These are phyloP conservation scores for Eupeodes luniger DNA, from an alignment of 2,888 invertebrate species.

Conservation along the genomic window DNA sequence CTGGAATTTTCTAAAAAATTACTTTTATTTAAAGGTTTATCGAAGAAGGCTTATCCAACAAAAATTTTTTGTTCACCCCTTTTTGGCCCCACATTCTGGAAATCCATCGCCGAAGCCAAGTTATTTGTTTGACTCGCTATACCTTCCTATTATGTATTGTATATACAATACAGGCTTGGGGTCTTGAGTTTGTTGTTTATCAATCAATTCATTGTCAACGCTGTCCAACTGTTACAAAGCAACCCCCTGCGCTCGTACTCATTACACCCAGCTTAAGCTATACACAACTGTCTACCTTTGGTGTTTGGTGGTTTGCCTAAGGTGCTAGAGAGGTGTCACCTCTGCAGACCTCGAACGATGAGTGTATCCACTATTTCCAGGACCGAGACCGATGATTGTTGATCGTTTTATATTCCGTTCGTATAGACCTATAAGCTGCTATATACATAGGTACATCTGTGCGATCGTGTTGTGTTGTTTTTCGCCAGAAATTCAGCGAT, in stretches of 20 bases:
- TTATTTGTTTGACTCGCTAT: slow-evolving; percentile 51
- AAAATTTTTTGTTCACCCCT: slow-evolving; percentile 7
- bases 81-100: slow-evolving; percentile 41
- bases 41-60: too few species aligned
- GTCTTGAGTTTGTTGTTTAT: slow-evolving; percentile 74
- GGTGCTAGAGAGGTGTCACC: slow-evolving; percentile 58
- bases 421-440: background rate
- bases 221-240: slow-evolving; percentile 59
- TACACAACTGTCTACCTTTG: slow-evolving; percentile 28
- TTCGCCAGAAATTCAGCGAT: slow-evolving; percentile 70
- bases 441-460: slow-evolving; percentile 1
- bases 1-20: too few species aligned
- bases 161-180: slow-evolving; percentile 31
- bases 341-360: slow-evolving; percentile 58
- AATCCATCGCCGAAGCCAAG: background rate
- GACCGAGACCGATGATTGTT: slow-evolving; percentile 11
- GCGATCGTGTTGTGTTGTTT: slow-evolving; percentile 61
- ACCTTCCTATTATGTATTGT: background rate
- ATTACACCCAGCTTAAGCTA: slow-evolving; percentile 22
- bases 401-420: slow-evolving; percentile 13
- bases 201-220: slow-evolving; percentile 75
- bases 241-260: slow-evolving; percentile 43
- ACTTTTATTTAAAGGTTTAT: too few species aligned
- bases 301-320: slow-evolving; percentile 7
- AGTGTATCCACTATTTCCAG: slow-evolving; percentile 41